phyloP scores from a whole-genome alignment of 2,113 vertebrate genomes.

The Bungarus multicinctus region DNA sequence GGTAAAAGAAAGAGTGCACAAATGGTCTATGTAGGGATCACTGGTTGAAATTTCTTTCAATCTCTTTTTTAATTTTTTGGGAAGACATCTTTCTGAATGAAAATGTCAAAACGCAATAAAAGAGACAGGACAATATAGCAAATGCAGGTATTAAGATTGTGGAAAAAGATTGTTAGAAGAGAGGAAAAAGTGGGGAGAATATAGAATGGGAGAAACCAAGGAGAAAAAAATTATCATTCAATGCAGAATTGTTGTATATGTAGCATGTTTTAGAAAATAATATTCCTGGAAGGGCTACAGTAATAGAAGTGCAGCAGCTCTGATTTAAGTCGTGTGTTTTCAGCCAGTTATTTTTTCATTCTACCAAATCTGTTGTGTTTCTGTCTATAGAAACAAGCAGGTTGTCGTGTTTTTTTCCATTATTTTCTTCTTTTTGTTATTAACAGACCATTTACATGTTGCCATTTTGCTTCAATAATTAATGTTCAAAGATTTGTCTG shows the following conservation, averaged over 20 bases:
- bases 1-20: not conserved
- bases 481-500: not conserved
- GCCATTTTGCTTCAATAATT: not conserved
- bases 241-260: not conserved
- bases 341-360: not conserved
- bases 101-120: not conserved
- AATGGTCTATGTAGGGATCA: too few species aligned
- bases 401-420: not conserved
- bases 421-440: not conserved
- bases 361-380: not conserved
- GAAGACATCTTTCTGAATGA: not conserved
- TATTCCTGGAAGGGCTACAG: not conserved
- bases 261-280: not conserved
- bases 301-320: not conserved
- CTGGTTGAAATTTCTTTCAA: not conserved
- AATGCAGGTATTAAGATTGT: not conserved
- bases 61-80: not conserved
- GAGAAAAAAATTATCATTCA: not conserved
- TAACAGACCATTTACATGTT: not conserved
- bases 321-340: not conserved
- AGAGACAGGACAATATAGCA: not conserved
- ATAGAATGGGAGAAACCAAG: not conserved
- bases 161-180: not conserved
- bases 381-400: not conserved
- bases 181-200: not conserved